Percentiles rank a stretch among this genome's conserved stretches.
These are phyloP conservation scores for Chrysemys picta DNA, from an alignment of 2,113 vertebrate genomes.

Conservation along the genomic window DNA sequence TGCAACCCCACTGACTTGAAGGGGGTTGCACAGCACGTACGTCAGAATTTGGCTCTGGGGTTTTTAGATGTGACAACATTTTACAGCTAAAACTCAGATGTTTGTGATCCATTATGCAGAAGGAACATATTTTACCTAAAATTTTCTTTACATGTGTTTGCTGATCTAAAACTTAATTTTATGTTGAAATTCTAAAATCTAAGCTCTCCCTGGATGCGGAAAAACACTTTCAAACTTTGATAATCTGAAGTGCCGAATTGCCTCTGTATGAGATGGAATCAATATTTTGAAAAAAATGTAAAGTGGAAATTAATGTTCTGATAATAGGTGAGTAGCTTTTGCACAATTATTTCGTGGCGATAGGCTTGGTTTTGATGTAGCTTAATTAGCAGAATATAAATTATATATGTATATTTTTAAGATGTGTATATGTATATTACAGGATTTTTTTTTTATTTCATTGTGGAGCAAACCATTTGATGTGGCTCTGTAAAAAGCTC, in stretches of 20 bases:
- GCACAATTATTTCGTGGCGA: conserved; percentile 73
- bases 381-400: conserved; percentile 80
- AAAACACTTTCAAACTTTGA: conserved; percentile 60
- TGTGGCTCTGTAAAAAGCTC: conserved; percentile 76
- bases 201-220: conserved; percentile 52
- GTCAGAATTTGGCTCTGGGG: not conserved
- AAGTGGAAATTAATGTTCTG: conserved; percentile 77
- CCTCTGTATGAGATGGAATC: conserved; percentile 67
- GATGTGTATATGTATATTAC: conserved; percentile 69
- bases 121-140: conserved; percentile 45
- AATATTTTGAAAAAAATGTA: conserved; percentile 36
- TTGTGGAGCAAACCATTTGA: conserved; percentile 77
- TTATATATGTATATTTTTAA: conserved; percentile 74
- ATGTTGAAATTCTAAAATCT: conserved; percentile 60
- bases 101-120: conserved; percentile 51
- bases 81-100: conserved; percentile 35
- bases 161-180: conserved; percentile 68
- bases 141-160: conserved; percentile 50
- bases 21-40: not conserved
- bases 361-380: conserved; percentile 72
- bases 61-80: conserved; percentile 22
- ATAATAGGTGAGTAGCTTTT: conserved; percentile 75
- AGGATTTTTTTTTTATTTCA: conserved; percentile 69
- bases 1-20: not conserved
- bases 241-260: conserved; percentile 59